Evolutionary conservation across 2,888 invertebrate species (phyloP).

Genomic region (Hemistola chrysoprasaria): DNA sequence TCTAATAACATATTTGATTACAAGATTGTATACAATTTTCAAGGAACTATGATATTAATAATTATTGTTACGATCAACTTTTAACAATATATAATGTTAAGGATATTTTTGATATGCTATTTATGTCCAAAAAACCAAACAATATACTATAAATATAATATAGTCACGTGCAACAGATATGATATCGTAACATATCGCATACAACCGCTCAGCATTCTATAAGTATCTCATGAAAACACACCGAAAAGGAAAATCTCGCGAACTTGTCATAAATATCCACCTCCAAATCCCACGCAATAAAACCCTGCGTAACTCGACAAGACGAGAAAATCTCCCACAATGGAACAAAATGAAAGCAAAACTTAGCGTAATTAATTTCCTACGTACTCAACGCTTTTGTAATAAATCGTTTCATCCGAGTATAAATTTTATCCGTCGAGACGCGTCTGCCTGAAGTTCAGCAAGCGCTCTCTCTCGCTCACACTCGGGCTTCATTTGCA

Average conservation of each 20-base stretch:
- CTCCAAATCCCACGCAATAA: constrained; percentile 47
- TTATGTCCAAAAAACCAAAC: neutral
- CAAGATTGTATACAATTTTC: too few species aligned
- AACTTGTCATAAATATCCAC: constrained; percentile 53
- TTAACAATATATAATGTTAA: too few species aligned
- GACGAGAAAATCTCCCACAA: constrained; percentile 60
- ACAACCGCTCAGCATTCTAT: constrained; percentile 40
- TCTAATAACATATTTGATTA: too few species aligned
- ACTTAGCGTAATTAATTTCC: constrained; percentile 76
- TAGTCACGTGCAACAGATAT: constrained; percentile 44
- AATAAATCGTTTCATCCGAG: constrained; percentile 80
- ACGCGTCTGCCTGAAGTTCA: constrained; percentile 57
- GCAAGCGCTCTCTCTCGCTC: constrained; percentile 53
- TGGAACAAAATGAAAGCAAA: constrained; percentile 68
- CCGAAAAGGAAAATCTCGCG: constrained; percentile 43
- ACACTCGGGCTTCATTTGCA: constrained; percentile 56
- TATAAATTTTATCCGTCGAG: constrained; percentile 70
- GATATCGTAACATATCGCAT: constrained; percentile 34
- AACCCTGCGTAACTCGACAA: constrained; percentile 51
- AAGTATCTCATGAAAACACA: constrained; percentile 43
- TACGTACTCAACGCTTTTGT: constrained; percentile 80
- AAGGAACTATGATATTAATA: too few species aligned
- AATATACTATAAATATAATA: constrained; percentile 34
- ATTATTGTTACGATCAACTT: too few species aligned
- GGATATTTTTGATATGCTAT: too few species aligned